Conservation (phyloP, 2,888 invertebrate species). For the Eristalis tenax region DNA sequence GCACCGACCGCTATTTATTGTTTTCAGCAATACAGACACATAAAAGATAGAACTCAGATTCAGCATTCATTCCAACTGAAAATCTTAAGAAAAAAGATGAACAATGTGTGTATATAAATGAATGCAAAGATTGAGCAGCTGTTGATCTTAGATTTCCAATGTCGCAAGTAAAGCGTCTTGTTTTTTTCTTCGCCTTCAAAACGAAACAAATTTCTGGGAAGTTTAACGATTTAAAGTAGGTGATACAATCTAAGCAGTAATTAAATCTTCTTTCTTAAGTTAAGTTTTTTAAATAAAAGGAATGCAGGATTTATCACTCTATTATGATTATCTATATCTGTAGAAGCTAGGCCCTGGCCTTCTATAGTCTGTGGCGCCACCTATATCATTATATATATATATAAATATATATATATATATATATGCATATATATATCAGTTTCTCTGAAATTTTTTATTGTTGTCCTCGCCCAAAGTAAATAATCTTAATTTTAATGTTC, state of each 20-base stretch:
- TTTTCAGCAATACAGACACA: slow-evolving; percentile 23
- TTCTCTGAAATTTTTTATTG: slow-evolving; percentile 1
- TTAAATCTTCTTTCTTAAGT: not conserved
- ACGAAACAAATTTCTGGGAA: not conserved
- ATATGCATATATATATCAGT: slow-evolving; percentile 30
- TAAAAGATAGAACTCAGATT: slow-evolving; percentile 7
- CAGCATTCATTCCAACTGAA: slow-evolving; percentile 1
- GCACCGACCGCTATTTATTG: slow-evolving; percentile 55
- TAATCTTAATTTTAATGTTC: not conserved
- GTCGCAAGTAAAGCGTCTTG: slow-evolving; percentile 23
- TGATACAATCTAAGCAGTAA: not conserved
- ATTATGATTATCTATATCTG: too few species aligned
- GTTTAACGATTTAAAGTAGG: slow-evolving; percentile 7
- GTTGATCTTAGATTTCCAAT: slow-evolving; percentile 53
- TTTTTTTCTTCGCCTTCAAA: not conserved
- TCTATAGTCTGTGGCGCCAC: too few species aligned
- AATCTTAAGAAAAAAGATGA: not conserved
- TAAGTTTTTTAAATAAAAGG: not conserved
- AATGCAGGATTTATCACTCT: slow-evolving; percentile 23
- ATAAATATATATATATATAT: too few species aligned
- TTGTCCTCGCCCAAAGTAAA: slow-evolving; percentile 6
- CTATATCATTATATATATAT: too few species aligned
- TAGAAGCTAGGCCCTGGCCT: too few species aligned
- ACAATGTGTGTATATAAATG: slow-evolving; percentile 12
- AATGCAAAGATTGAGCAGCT: slow-evolving; percentile 54